Base-by-base conservation (phyloP, 1,140 invertebrate species). In the Diachasma alloeum region DNA sequence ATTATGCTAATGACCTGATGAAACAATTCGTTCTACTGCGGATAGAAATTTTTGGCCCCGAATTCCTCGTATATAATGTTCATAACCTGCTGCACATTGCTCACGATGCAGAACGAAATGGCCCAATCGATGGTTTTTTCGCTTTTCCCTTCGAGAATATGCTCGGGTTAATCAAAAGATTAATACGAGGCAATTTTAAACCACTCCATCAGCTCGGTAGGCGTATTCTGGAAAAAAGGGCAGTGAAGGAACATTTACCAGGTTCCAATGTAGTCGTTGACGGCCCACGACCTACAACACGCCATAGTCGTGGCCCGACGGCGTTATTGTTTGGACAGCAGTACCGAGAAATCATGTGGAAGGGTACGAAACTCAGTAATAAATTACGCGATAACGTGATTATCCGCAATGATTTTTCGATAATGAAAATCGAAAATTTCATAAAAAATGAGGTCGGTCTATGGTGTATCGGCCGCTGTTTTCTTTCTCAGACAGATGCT, bases 31-130 rank as follows among this genome's bases (percentile, higher is more conserved):
- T 78, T 46, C 10, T 42, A 15, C 46, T 36, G 26, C 31, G n/a
- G n/a, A n/a, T n/a, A n/a, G n/a, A 75, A 70, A 46, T 75, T 17
- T 78, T 71, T 42, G 77, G 77, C 22, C 5, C 10, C n/a, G 31
- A 78, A 66, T 48, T 56, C 46, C 56, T 78, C 13, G 42, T 68
- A n/a, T 72, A 76, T 56, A 79, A 76, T 53, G 63, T 79, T 17
- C 74, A 79, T 56, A 75, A 56, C 36, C 69, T 79, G 9, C 8
- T 79, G 9, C 73, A 76, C 31, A 36, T 79, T 15, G 56, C 78
- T 4, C 37, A 76, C 37, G 78, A 79, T 5, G 39, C 44, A 24
- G 24, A 37, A 31, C 5, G n/a, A 19, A 72, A 72, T 59, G 74
- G 70, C 37, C 42, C 36, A 3, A 44, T 75, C 68, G 70, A 75